These are phyloP conservation scores for Enchytraeus crypticus DNA, from an alignment of 2,888 invertebrate species.

Conservation along the genomic window DNA sequence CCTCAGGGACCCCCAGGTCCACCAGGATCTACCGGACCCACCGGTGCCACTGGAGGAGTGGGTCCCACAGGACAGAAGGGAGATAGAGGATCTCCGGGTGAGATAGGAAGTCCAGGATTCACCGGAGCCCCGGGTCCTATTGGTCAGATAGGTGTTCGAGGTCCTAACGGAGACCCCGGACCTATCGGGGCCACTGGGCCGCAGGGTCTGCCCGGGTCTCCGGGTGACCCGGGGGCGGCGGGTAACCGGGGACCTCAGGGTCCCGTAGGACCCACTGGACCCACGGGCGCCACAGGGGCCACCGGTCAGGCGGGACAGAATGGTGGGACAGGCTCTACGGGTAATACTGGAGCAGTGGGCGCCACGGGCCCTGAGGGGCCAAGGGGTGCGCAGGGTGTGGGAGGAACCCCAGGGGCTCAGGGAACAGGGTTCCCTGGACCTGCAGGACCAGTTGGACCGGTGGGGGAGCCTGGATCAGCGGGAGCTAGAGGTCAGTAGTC, in stretches of 20 bases:
- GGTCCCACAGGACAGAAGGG: conserved; percentile 18
- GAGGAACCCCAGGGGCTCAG: background rate
- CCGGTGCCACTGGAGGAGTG: conserved; percentile 14
- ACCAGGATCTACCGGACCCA: conserved; percentile 71
- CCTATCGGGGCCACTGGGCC: background rate
- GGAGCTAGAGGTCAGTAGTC: no score
- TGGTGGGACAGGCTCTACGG: background rate
- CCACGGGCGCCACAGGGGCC: conserved; percentile 16
- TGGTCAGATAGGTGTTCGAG: conserved; percentile 16
- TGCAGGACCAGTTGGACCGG: background rate
- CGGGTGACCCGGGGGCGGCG: background rate
- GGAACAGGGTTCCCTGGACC: background rate
- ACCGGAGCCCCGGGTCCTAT: conserved; percentile 12
- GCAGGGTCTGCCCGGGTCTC: background rate
- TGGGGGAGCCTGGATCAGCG: background rate
- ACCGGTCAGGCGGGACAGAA: conserved; percentile 2
- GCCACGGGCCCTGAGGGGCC: background rate
- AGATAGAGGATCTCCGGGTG: conserved; percentile 11
- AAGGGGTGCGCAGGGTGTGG: background rate
- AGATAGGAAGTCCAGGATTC: conserved; percentile 14
- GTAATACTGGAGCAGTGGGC: background rate
- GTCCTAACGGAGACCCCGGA: conserved; percentile 15
- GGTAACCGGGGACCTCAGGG: background rate
- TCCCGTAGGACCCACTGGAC: conserved; percentile 12
- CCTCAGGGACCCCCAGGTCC: conserved; percentile 68